Evolutionary conservation across 2,797 vertebrate species (phyloP).

Genomic region (Tokudaia tokunoshimensis): DNA sequence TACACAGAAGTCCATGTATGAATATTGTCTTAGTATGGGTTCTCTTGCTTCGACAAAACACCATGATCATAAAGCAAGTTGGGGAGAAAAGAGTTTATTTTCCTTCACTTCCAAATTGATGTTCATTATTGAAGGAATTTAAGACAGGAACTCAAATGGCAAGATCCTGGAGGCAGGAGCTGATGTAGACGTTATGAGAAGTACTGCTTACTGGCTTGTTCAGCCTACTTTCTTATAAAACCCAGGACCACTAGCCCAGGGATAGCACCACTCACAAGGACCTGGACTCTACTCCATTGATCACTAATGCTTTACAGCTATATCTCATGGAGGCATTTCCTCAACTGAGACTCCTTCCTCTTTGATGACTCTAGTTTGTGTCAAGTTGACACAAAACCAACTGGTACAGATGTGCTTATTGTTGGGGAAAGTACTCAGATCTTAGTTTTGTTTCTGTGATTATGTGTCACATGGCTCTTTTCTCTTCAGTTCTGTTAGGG

Average conservation of each 20-base stretch:
- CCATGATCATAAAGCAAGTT: not conserved
- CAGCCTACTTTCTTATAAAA: not conserved
- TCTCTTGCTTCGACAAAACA: not conserved
- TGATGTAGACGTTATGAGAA: not conserved
- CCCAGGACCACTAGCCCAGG: not conserved
- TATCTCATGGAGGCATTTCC: not conserved
- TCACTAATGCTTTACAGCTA: not conserved
- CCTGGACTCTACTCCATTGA: not conserved
- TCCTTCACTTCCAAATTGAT: not conserved
- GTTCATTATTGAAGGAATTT: not conserved
- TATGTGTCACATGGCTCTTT: not conserved
- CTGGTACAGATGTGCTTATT: not conserved
- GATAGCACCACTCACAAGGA: not conserved
- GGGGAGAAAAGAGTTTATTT: not conserved
- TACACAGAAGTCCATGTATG: not conserved
- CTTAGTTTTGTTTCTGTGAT: conserved; percentile 1
- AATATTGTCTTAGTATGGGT: not conserved
- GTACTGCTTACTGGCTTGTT: not conserved
- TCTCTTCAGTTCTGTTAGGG: not conserved
- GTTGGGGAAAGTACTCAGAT: not conserved
- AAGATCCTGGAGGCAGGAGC: not conserved
- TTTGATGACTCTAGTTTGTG: not conserved
- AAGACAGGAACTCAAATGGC: not conserved
- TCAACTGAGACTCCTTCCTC: not conserved
- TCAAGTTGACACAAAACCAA: not conserved